phyloP scores from a whole-genome alignment of 2,113 vertebrate genomes.

The Myanophis thanlyinensis region DNA sequence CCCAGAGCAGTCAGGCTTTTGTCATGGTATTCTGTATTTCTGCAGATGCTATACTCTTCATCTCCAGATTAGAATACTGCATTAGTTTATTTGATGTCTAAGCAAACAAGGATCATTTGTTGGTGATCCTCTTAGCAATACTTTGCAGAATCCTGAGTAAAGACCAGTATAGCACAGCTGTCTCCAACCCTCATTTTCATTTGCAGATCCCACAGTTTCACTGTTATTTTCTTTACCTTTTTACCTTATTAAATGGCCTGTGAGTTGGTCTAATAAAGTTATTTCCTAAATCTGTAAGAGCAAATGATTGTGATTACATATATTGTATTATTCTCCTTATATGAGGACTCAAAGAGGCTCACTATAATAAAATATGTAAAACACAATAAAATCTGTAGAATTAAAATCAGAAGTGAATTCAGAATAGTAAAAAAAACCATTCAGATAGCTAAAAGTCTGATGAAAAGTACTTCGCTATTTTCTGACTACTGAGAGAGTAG shows the following conservation, averaged over 20 bases:
- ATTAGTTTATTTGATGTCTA: conserved; percentile 28
- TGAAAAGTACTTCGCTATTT: background rate
- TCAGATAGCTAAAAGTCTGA: background rate
- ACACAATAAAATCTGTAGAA: background rate
- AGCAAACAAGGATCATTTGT: background rate
- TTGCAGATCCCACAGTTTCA: background rate
- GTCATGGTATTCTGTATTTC: background rate
- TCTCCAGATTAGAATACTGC: background rate
- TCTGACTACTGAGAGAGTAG: background rate
- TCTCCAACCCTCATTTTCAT: background rate
- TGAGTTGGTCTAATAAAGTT: background rate
- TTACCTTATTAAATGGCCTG: background rate
- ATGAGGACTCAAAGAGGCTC: background rate
- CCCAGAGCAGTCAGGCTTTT: background rate
- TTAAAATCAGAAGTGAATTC: background rate
- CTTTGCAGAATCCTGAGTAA: background rate
- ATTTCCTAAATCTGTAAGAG: background rate
- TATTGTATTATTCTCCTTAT: background rate
- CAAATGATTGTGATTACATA: background rate
- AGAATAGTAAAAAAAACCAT: background rate
- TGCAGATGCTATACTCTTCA: background rate
- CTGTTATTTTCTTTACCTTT: background rate
- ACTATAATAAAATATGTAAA: background rate
- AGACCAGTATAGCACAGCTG: background rate
- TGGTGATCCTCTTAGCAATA: background rate